Conservation (phyloP, 1,140 invertebrate species). For the Thaumatotibia leucotreta region DNA sequence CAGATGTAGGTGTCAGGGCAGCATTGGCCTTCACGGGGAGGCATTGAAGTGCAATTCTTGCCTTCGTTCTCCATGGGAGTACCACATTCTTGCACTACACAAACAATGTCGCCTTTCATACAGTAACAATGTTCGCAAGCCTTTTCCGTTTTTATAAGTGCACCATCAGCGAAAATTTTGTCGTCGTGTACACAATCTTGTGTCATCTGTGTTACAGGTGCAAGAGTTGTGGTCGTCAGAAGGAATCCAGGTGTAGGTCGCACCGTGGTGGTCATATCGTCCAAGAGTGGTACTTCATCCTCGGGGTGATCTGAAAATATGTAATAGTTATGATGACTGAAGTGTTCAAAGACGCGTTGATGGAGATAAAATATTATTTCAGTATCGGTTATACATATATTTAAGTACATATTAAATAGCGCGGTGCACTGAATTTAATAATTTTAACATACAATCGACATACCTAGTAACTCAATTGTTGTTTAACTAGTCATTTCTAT, state of each 20-base stretch:
- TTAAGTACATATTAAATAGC: no score
- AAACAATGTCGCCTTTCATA: conserved; percentile 93
- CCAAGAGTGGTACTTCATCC: conserved; percentile 77
- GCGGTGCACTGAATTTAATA: no score
- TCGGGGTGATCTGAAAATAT: conserved; percentile 80
- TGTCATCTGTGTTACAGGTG: conserved; percentile 74
- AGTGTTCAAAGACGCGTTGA: background rate
- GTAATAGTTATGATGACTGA: conserved; percentile 10
- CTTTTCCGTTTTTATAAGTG: conserved; percentile 84
- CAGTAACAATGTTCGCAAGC: conserved; percentile 96
- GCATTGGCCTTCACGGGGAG: conserved; percentile 87
- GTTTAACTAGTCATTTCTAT: no score
- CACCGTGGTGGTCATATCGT: conserved; percentile 80
- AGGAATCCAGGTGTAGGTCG: conserved; percentile 82
- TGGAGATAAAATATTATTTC: background rate
- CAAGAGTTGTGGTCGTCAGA: conserved; percentile 83
- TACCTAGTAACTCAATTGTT: no score
- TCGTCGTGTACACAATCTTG: conserved; percentile 85
- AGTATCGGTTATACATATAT: no score
- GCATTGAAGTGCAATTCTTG: conserved; percentile 88
- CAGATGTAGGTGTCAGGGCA: conserved; percentile 94
- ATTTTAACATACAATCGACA: no score
- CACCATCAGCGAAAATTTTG: conserved; percentile 87
- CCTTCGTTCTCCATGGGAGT: conserved; percentile 88
- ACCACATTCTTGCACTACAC: conserved; percentile 93